Evolutionary conservation across 2,113 vertebrate species (phyloP), one percentile per base, ranked within the genome.

Genomic region (Sakesphorus luctuosus): DNA sequence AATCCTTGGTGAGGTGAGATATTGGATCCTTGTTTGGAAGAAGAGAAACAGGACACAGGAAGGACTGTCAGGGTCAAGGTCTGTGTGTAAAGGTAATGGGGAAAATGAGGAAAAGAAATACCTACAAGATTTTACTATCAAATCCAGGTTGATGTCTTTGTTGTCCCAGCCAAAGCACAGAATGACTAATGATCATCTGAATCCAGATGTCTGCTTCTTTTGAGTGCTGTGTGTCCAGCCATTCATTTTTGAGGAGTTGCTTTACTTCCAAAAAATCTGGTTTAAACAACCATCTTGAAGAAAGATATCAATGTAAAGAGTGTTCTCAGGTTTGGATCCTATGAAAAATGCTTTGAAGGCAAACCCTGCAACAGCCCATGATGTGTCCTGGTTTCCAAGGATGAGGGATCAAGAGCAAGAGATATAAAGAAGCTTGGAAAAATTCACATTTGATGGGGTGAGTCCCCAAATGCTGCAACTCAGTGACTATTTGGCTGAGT

Each of bases 91-190:
- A 82, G n/a, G 11, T 46, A 43, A 47, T 9, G 9, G 18, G 14
- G 21, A 29, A 71, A 50, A 46, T 18, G 6, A 71, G 53, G 72
- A 43, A 36, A 53, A 62, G 1, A 58, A 81, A 67, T 35, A 25
- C 2, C 47, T 36, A 6, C 21, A 44, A 18, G 7, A 9, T 31
- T 78, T 87, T 43, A 13, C 53, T 71, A 6, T 59, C 31, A 89
- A 79, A 63, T 35, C 28, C 26, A 68, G 13, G 29, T 2, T 0
- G 3, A 15, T n/a, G 15, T 17, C 19, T n/a, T n/a, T 2, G 8
- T 66, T 58, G 16, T 4, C 26, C 6, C 6, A 50, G 53, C 23
- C 33, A 73, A 66, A 88, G n/a, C 17, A 84, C 46, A 56, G 49
- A 65, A 21, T 15, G 18, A 18, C 21, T 47, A 43, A 43, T 38